A percentile compares a stretch with the other conserved stretches of the same genome.
phyloP scores from a whole-genome alignment of 2,797 vertebrate species.

The Acanthurus tractus region DNA sequence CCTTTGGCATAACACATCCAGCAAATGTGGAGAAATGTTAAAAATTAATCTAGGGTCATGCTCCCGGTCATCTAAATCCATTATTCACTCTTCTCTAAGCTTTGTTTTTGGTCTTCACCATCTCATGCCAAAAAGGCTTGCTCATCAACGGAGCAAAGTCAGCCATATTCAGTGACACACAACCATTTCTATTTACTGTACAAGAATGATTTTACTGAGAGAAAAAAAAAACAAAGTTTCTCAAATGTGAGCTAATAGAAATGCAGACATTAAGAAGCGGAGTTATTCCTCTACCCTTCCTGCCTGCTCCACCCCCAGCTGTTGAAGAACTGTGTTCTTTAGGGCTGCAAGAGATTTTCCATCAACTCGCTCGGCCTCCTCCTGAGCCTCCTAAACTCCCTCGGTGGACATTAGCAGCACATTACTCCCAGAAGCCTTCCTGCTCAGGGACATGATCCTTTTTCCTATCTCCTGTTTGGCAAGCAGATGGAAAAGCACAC shows the following conservation, averaged over 20 bases:
- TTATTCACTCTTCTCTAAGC: not conserved
- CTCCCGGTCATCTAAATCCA: not conserved
- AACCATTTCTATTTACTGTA: not conserved
- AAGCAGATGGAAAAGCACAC: not conserved
- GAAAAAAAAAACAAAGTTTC: not conserved
- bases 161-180: not conserved
- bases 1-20: not conserved
- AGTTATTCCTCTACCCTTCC: not conserved
- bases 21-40: not conserved
- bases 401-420: not conserved
- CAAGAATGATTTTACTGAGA: not conserved
- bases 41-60: not conserved
- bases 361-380: not conserved
- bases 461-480: not conserved
- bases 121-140: not conserved
- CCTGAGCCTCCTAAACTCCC: not conserved
- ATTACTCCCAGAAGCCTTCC: not conserved
- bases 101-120: not conserved
- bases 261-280: not conserved
- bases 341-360: not conserved
- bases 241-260: no score
- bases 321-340: not conserved
- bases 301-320: not conserved
- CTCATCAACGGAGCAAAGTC: not conserved
- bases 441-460: not conserved